phyloP scores from a whole-genome alignment of 2,797 vertebrate species.

The Esox lucius region DNA sequence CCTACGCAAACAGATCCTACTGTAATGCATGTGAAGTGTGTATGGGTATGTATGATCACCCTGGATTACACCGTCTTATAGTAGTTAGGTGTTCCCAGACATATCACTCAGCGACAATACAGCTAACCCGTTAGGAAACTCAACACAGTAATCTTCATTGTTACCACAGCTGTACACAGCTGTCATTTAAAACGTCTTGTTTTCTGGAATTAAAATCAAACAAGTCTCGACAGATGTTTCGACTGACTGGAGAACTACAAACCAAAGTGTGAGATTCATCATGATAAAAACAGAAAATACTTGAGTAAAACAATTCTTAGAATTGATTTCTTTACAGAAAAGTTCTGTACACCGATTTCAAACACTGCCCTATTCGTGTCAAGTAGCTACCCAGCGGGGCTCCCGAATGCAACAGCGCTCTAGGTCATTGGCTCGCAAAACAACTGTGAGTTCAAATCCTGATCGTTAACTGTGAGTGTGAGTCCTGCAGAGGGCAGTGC shows the following conservation, averaged over 20 bases:
- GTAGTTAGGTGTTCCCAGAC: not conserved
- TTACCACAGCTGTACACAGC: not conserved
- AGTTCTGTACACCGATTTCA: not conserved
- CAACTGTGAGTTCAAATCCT: too few species aligned
- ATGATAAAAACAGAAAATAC: not conserved
- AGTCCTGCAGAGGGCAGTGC: too few species aligned
- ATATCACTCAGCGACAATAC: not conserved
- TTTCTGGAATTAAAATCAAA: not conserved
- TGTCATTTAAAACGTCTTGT: not conserved
- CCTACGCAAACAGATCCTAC: conserved; percentile 19
- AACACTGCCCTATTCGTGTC: not conserved
- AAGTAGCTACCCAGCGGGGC: too few species aligned
- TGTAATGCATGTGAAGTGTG: not conserved
- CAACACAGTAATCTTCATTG: not conserved
- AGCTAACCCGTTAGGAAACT: not conserved
- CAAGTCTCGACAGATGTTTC: not conserved
- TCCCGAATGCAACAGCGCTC: too few species aligned
- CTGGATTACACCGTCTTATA: not conserved
- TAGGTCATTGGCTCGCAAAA: too few species aligned
- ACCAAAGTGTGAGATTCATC: not conserved
- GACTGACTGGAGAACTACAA: not conserved
- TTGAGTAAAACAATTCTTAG: not conserved
- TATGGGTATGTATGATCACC: not conserved
- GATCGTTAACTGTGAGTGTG: too few species aligned
- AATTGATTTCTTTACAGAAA: not conserved